phyloP scores from a whole-genome alignment of 1,140 invertebrate species.

The Sarcophaga peregrina region DNA sequence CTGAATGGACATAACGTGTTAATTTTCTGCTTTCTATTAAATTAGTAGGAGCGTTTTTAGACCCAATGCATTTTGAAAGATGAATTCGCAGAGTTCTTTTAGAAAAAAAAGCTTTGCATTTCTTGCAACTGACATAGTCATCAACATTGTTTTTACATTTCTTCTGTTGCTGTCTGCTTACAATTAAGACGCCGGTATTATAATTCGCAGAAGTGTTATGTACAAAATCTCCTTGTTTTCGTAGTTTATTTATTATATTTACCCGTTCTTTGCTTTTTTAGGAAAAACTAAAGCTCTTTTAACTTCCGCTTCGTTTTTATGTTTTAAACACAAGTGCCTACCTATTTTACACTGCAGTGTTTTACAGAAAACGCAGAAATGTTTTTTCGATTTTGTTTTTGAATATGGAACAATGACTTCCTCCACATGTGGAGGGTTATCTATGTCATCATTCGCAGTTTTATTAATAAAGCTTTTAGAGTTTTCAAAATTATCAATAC shows the following conservation, averaged over 20 bases:
- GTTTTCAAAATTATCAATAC: background rate
- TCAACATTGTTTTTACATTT: slow-evolving; percentile 9
- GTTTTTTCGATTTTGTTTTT: background rate
- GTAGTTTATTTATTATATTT: background rate
- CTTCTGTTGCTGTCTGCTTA: background rate
- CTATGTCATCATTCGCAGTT: background rate
- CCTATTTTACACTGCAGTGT: background rate
- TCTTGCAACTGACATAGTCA: background rate
- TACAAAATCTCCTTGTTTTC: background rate
- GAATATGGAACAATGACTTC: background rate
- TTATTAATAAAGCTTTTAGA: background rate
- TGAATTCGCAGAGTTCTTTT: background rate
- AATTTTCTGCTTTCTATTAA: background rate
- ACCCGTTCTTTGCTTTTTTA: background rate
- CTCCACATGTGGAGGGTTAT: background rate
- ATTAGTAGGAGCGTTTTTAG: background rate
- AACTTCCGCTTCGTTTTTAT: background rate
- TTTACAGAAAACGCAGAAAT: slow-evolving; percentile 4
- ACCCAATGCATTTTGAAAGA: background rate
- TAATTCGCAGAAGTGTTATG: background rate
- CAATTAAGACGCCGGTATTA: background rate
- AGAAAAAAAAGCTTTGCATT: background rate
- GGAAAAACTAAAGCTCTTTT: background rate
- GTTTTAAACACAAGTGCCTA: background rate
- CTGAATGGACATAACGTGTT: background rate